phyloP scores from a whole-genome alignment of 2,797 vertebrate species.

The Alosa sapidissima region DNA sequence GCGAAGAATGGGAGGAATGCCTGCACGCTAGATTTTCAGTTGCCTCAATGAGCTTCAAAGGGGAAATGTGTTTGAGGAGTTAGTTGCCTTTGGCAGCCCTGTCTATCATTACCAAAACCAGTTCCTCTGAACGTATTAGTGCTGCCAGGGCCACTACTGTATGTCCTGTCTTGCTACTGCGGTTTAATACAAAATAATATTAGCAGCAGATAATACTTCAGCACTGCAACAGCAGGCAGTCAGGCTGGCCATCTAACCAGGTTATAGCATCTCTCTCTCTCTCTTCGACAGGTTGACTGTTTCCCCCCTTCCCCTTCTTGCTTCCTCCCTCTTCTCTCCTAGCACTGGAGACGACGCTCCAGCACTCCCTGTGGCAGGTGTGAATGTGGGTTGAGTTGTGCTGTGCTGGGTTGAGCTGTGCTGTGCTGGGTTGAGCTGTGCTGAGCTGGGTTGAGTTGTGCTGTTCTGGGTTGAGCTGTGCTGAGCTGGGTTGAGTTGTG shows the following conservation, averaged over 20 bases:
- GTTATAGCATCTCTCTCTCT: not conserved
- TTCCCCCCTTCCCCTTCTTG: too few relatives aligned
- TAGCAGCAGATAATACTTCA: not conserved
- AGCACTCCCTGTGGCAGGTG: too few relatives aligned
- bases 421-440: too few relatives aligned
- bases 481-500: too few relatives aligned
- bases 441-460: too few relatives aligned
- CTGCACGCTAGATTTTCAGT: not conserved
- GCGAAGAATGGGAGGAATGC: slow-evolving; percentile 32
- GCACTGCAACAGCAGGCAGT: not conserved
- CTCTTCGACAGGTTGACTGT: not conserved
- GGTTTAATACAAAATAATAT: not conserved
- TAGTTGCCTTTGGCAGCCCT: slow-evolving; percentile 28
- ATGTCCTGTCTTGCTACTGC: slow-evolving; percentile 13
- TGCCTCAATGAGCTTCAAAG: slow-evolving; percentile 36
- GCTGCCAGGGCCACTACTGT: not conserved
- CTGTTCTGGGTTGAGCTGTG: not conserved
- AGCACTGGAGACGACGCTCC: too few relatives aligned
- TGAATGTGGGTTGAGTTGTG: too few relatives aligned
- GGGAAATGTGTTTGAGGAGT: slow-evolving; percentile 24
- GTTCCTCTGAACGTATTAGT: slow-evolving; percentile 27
- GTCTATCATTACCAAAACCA: slow-evolving; percentile 36
- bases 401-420: too few relatives aligned
- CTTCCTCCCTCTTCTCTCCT: too few relatives aligned
- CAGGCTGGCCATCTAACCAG: not conserved